These are phyloP conservation scores for Mythimna impura DNA, from an alignment of 2,888 invertebrate genomes.

Conservation along the genomic window DNA sequence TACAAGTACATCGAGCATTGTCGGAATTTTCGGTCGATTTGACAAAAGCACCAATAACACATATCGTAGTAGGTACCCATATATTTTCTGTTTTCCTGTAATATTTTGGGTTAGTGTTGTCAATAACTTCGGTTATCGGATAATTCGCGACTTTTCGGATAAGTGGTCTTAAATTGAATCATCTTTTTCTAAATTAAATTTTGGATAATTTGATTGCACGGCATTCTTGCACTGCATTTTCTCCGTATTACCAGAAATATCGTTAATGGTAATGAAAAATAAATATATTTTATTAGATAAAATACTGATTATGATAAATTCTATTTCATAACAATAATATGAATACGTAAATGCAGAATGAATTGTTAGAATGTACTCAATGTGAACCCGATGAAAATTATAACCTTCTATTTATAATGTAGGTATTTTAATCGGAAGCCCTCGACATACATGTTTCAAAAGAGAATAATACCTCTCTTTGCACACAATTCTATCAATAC, in stretches of 20 bases:
- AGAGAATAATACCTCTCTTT: background rate
- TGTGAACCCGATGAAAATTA: background rate
- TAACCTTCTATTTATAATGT: background rate
- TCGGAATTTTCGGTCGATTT: slow-evolving; percentile 59
- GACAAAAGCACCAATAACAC: slow-evolving; percentile 55
- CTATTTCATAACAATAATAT: background rate
- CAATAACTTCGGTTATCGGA: slow-evolving; percentile 21
- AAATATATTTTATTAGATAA: background rate
- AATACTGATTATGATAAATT: background rate
- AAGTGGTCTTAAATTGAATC: background rate
- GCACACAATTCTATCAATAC: slow-evolving; percentile 3
- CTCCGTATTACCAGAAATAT: background rate
- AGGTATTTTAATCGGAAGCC: slow-evolving; percentile 15
- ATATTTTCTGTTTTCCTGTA: slow-evolving; percentile 28
- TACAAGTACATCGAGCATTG: slow-evolving; percentile 21
- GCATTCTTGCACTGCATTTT: background rate
- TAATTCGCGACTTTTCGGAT: slow-evolving; percentile 10
- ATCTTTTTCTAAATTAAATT: background rate
- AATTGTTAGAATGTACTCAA: background rate
- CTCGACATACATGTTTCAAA: background rate
- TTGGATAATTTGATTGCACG: too few species aligned
- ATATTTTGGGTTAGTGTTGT: slow-evolving; percentile 52
- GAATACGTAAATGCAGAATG: background rate
- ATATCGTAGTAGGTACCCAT: slow-evolving; percentile 33
- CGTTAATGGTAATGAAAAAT: background rate